These are phyloP conservation scores for Drosophila serrata DNA, from an alignment of 1,140 invertebrate species.

Conservation along the genomic window DNA sequence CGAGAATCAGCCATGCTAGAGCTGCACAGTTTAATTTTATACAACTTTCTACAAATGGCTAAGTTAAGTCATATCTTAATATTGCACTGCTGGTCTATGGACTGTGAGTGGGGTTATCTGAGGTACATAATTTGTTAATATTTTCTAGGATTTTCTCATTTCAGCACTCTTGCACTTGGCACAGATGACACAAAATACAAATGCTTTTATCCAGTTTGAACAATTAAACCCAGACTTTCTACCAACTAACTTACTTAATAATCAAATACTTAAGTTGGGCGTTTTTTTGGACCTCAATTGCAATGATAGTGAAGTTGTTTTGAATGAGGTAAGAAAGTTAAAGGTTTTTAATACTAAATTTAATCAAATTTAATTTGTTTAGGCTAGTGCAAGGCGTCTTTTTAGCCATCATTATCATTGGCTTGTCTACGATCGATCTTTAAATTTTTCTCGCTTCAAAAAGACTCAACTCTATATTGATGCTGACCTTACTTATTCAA, in stretches of 20 bases:
- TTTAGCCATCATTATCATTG: constrained; percentile 65
- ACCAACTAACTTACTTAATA: constrained; percentile 22
- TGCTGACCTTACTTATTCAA: constrained; percentile 63
- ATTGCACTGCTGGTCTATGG: constrained; percentile 55
- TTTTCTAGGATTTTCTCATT: neutral
- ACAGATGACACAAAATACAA: constrained; percentile 19
- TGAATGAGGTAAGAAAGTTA: constrained; percentile 51
- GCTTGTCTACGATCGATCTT: constrained; percentile 59
- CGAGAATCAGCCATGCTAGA: constrained; percentile 27
- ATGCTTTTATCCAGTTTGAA: constrained; percentile 51
- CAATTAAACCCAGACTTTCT: constrained; percentile 15
- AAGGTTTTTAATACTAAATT: neutral
- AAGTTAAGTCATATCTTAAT: constrained; percentile 59
- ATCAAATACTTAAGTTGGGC: constrained; percentile 48
- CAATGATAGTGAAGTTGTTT: constrained; percentile 35
- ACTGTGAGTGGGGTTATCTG: constrained; percentile 35
- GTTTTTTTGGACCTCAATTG: constrained; percentile 74
- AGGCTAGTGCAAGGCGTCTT: constrained; percentile 44
- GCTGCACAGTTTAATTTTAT: constrained; percentile 52
- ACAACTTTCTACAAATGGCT: constrained; percentile 63
- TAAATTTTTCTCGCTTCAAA: constrained; percentile 31
- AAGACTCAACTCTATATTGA: constrained; percentile 48
- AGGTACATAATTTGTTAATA: neutral
- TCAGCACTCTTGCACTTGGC: constrained; percentile 53
- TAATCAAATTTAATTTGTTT: neutral